Percentiles rank a stretch among this genome's conserved stretches.
Conservation (phyloP, 2,888 invertebrate species). For the Mythimna albipuncta region DNA sequence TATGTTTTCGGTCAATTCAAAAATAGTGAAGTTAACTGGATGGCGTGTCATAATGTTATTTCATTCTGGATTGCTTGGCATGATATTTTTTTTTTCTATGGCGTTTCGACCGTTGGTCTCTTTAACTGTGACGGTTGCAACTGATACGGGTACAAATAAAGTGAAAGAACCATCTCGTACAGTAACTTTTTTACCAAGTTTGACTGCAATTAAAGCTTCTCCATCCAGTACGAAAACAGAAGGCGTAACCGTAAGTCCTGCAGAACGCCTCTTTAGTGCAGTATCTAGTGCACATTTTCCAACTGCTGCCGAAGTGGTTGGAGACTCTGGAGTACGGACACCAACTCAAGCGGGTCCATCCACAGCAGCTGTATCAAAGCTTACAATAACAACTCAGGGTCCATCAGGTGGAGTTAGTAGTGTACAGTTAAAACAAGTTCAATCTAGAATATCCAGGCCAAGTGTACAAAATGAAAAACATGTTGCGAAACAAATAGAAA, state of each 20-base stretch:
- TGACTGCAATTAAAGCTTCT: slow-evolving; percentile 67
- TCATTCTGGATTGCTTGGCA: slow-evolving; percentile 81
- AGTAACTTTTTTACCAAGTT: slow-evolving; percentile 83
- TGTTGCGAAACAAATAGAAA: slow-evolving; percentile 63
- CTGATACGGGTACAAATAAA: neutral
- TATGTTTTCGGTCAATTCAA: slow-evolving; percentile 79
- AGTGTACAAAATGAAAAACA: slow-evolving; percentile 71
- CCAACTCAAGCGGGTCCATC: slow-evolving; percentile 77
- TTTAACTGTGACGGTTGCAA: slow-evolving; percentile 76
- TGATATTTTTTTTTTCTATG: slow-evolving; percentile 81
- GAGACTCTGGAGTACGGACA: slow-evolving; percentile 64
- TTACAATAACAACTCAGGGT: slow-evolving; percentile 77
- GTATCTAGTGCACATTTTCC: slow-evolving; percentile 80
- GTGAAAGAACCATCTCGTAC: slow-evolving; percentile 77
- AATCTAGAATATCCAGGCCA: slow-evolving; percentile 79
- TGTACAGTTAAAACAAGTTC: slow-evolving; percentile 80
- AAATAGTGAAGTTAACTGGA: slow-evolving; percentile 77
- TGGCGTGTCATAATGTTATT: slow-evolving; percentile 83
- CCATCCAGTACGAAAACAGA: slow-evolving; percentile 67
- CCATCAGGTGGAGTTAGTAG: slow-evolving; percentile 78
- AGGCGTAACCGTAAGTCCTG: slow-evolving; percentile 65
- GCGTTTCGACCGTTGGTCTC: slow-evolving; percentile 81
- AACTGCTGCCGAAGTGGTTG: slow-evolving; percentile 82
- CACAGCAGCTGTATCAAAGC: slow-evolving; percentile 73
- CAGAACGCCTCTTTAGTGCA: slow-evolving; percentile 71